A percentile compares a stretch with the other conserved stretches of the same genome.
These are phyloP conservation scores for Orussus abietinus DNA, from an alignment of 1,140 invertebrate species.

Conservation along the genomic window DNA sequence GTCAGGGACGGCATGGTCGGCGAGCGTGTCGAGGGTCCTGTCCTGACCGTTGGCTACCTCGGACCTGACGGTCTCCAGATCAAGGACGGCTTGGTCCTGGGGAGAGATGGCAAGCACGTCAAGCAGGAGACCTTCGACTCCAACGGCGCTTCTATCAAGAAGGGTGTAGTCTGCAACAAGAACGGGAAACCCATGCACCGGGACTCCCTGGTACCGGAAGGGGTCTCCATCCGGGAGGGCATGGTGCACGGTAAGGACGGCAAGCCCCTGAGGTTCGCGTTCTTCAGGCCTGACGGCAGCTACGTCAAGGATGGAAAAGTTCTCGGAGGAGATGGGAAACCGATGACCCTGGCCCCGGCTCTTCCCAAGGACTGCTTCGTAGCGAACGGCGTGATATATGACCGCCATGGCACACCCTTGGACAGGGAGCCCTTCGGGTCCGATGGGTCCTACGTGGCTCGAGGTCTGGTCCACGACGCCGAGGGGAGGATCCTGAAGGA, in stretches of 20 bases:
- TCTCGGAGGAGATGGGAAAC: conserved; percentile 42
- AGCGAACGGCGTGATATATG: conserved; percentile 42
- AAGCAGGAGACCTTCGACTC: conserved; percentile 45
- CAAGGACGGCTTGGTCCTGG: conserved; percentile 39
- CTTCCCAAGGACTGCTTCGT: conserved; percentile 42
- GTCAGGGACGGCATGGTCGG: conserved; percentile 42
- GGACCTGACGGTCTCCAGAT: conserved; percentile 36
- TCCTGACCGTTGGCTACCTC: conserved; percentile 30
- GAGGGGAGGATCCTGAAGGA: conserved; percentile 37
- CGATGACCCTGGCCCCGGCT: conserved; percentile 33
- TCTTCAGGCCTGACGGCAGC: conserved; percentile 46
- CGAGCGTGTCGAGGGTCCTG: conserved; percentile 25
- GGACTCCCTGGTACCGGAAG: conserved; percentile 44
- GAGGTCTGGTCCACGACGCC: conserved; percentile 38
- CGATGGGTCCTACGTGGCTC: conserved; percentile 44
- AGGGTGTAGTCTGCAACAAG: conserved; percentile 37
- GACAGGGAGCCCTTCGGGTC: conserved; percentile 42
- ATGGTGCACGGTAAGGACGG: conserved; percentile 40
- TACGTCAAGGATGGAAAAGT: conserved; percentile 44
- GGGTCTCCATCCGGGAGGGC: conserved; percentile 42
- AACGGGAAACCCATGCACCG: conserved; percentile 44
- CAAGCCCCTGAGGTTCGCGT: conserved; percentile 40
- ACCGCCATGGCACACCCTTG: conserved; percentile 32
- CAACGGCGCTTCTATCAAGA: conserved; percentile 43
- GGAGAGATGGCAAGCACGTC: conserved; percentile 42